Evolutionary conservation across 92 coral and sea anemone species (phyloP).

Genomic region (Phymanthus crucifer): DNA sequence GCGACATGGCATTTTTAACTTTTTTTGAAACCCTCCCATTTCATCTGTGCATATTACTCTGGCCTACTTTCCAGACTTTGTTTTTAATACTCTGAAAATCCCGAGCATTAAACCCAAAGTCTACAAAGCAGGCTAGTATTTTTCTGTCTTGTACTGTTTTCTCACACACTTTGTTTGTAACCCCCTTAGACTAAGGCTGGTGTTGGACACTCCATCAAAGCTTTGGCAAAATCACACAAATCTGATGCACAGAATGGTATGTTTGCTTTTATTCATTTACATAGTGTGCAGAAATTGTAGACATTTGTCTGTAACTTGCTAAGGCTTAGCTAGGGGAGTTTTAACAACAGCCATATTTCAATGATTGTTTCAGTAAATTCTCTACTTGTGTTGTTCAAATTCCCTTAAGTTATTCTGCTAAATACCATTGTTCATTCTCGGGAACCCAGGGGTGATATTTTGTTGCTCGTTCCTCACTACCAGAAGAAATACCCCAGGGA

Average conservation of each 20-base stretch:
- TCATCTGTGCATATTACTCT: too few relatives aligned
- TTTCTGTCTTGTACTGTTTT: neutral
- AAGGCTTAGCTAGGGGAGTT: conserved; percentile 1
- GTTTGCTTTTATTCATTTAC: conserved; percentile 39
- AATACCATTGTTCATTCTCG: too few relatives aligned
- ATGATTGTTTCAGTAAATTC: too few relatives aligned
- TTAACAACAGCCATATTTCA: neutral
- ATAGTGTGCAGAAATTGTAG: neutral
- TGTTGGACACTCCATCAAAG: conserved; percentile 71
- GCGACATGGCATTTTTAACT: neutral
- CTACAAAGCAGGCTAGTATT: too few relatives aligned
- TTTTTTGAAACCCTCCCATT: neutral
- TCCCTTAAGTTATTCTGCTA: neutral
- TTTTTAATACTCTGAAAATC: too few relatives aligned
- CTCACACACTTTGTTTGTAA: conserved; percentile 41
- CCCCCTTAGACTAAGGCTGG: conserved; percentile 78
- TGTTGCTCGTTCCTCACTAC: too few relatives aligned
- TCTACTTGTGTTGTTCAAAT: neutral
- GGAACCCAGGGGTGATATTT: too few relatives aligned
- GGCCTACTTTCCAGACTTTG: too few relatives aligned
- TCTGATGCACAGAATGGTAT: conserved; percentile 75
- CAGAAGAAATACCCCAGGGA: too few relatives aligned
- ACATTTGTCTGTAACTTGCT: neutral
- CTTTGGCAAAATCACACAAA: conserved; percentile 60
- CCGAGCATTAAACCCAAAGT: too few relatives aligned